Conservation (phyloP, 2,888 invertebrate species). For the Cremastobaeus sp. region DNA sequence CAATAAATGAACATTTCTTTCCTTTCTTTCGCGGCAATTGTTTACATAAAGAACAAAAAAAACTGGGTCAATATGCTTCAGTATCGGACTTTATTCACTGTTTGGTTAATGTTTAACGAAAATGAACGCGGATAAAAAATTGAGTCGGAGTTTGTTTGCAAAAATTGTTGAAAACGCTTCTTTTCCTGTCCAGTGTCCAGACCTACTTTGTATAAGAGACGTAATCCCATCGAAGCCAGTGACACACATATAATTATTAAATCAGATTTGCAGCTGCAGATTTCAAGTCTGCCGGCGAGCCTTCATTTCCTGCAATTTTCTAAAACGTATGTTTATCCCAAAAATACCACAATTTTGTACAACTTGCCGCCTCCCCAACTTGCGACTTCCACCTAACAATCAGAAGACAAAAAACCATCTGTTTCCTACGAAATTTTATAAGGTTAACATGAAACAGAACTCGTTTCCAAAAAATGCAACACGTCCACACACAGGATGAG, state of each 20-base stretch:
- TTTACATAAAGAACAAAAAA: too few species aligned
- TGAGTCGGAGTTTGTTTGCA: too few species aligned
- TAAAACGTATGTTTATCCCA: slow-evolving; percentile 57
- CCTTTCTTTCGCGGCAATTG: too few species aligned
- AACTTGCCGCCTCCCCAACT: slow-evolving; percentile 30
- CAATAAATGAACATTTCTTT: slow-evolving; percentile 26
- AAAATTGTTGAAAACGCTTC: too few species aligned
- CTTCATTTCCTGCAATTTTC: slow-evolving; percentile 57
- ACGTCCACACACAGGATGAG: slow-evolving; percentile 34
- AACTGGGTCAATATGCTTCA: too few species aligned
- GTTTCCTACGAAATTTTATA: slow-evolving; percentile 56
- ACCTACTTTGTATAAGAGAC: slow-evolving; percentile 9
- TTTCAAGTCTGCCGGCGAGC: slow-evolving; percentile 20
- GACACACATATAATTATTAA: slow-evolving; percentile 57
- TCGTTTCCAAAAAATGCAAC: slow-evolving; percentile 29
- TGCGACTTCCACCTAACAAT: slow-evolving; percentile 43
- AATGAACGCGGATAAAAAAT: too few species aligned
- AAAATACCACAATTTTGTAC: slow-evolving; percentile 56
- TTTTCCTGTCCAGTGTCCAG: too few species aligned
- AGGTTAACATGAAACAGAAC: slow-evolving; percentile 42
- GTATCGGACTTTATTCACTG: too few species aligned
- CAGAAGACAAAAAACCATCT: slow-evolving; percentile 55
- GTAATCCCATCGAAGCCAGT: slow-evolving; percentile 33
- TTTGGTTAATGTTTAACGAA: too few species aligned
- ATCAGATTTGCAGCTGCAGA: slow-evolving; percentile 58